phyloP scores from a whole-genome alignment of 2,888 invertebrate genomes.

The Drosophila prostipennis region DNA sequence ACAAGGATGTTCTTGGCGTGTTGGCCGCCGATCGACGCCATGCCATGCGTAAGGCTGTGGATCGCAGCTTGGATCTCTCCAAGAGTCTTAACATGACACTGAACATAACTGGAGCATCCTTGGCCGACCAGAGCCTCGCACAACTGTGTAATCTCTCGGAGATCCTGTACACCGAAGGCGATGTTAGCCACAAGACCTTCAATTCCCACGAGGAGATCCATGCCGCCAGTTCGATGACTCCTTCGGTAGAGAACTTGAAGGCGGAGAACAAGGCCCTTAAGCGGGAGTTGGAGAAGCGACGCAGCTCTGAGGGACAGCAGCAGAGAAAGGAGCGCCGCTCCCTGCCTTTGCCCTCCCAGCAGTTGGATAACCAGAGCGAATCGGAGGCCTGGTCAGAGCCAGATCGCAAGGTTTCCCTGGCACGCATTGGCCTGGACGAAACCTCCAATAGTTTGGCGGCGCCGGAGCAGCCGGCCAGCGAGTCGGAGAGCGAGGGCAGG shows the following conservation, averaged over 20 bases:
- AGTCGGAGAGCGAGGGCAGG: slow-evolving; percentile 82
- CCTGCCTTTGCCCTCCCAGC: slow-evolving; percentile 67
- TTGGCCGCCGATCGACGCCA: slow-evolving; percentile 85
- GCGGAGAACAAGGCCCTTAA: slow-evolving; percentile 79
- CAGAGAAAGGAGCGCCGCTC: slow-evolving; percentile 82
- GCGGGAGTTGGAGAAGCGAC: slow-evolving; percentile 73
- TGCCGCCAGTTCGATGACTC: slow-evolving; percentile 23
- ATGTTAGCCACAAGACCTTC: slow-evolving; percentile 69
- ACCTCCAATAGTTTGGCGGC: slow-evolving; percentile 65
- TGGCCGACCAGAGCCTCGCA: slow-evolving; percentile 85
- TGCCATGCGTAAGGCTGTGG: slow-evolving; percentile 85
- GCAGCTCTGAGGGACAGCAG: slow-evolving; percentile 58
- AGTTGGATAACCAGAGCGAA: slow-evolving; percentile 85
- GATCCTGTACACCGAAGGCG: slow-evolving; percentile 78
- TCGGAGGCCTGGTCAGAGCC: slow-evolving; percentile 96
- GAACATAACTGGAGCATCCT: slow-evolving; percentile 81
- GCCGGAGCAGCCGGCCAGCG: slow-evolving; percentile 52
- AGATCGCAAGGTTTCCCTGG: slow-evolving; percentile 91
- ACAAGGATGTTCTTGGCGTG: slow-evolving; percentile 85
- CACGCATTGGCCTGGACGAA: slow-evolving; percentile 89
- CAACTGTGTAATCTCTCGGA: slow-evolving; percentile 85
- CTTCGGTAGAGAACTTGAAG: slow-evolving; percentile 69
- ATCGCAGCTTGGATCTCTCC: slow-evolving; percentile 86
- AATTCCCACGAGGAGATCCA: slow-evolving; percentile 79
- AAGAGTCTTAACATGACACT: slow-evolving; percentile 84